Percentiles rank a stretch among this genome's conserved stretches.
These are phyloP conservation scores for Brienomyrus longianalis DNA, from an alignment of 2,113 vertebrate genomes.

Conservation along the genomic window DNA sequence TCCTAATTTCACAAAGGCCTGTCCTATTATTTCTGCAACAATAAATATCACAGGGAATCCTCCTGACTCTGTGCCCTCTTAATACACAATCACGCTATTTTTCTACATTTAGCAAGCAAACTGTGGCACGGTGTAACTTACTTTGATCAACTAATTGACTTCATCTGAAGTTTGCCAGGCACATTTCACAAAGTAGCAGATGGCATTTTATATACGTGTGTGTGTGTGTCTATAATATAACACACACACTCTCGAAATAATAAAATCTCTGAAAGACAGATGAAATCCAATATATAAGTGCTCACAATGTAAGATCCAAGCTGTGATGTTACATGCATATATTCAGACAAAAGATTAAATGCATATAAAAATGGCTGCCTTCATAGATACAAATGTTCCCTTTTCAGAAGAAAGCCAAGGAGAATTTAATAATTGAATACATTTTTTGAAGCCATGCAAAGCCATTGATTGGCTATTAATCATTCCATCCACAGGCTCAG, in stretches of 20 bases:
- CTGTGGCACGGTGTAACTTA: not conserved
- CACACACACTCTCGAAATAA: not conserved
- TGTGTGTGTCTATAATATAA: not conserved
- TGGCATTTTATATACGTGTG: not conserved
- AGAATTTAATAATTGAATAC: conserved; percentile 65
- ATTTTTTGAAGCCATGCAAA: conserved; percentile 70
- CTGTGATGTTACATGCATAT: not conserved
- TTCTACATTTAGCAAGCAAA: not conserved
- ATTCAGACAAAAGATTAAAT: not conserved
- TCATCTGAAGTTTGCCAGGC: not conserved
- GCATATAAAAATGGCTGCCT: conserved; percentile 22
- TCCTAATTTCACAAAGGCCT: not conserved
- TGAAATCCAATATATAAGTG: not conserved
- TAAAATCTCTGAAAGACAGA: not conserved
- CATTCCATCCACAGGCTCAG: conserved; percentile 49
- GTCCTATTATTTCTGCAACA: conserved; percentile 30
- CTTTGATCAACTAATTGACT: not conserved
- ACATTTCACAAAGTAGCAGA: not conserved
- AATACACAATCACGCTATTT: not conserved
- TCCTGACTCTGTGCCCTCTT: conserved; percentile 32
- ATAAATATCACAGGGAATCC: conserved; percentile 37
- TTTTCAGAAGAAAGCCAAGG: conserved; percentile 57
- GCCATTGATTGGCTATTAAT: conserved; percentile 61
- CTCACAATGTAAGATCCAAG: not conserved
- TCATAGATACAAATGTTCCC: conserved; percentile 47